Base-by-base conservation (phyloP, 2,113 vertebrate species). In the Odobenus rosmarus region DNA sequence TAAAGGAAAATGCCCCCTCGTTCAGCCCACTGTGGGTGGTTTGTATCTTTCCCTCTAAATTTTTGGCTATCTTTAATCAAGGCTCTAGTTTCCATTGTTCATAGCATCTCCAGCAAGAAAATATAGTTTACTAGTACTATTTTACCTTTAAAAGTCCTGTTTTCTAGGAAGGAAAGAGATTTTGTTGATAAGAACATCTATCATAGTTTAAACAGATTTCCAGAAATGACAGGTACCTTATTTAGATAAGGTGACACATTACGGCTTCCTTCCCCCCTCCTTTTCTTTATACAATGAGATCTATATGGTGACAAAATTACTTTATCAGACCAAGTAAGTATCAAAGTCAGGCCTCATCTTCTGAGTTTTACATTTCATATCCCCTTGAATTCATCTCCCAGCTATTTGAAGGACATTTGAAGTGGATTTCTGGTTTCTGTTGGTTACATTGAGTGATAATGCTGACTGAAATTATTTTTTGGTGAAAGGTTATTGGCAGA, bases 221-320 rank as follows among this genome's bases (percentile, higher is more conserved):
- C 97, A 98, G 97, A 97, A 98, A 98, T 98, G 98, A 98, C 98
- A 99, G 98, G 82, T 98, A 98, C 96, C 98, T 98, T 99, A 98
- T 99, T 99, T 99, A 98, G 99, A 98, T 99, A 98, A 98, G 98
- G 98, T 98, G 98, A 98, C 98, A 98, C 93, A 98, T 98, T 98
- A 98, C 90, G 95, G 93, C 97, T 98, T 98, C 97, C 77, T 95
- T 97, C 92, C 55, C 88, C 26, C 51, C 85, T 98, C 72, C 81
- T 96, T 97, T 98, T 98, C 94, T 97, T 98, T 97, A 96, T 95
- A 97, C 74, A 93, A 97, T 98, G 95, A 98, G 97, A 98, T 98
- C 98, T 98, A 97, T 98, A 98, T 74, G 81, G 96, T 98, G 97
- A 98, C 94, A 98, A 98, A 99, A 99, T 99, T 98, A 98, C 95